Evolutionary conservation across 2,113 vertebrate species (phyloP).

Genomic region (Rana temporaria): DNA sequence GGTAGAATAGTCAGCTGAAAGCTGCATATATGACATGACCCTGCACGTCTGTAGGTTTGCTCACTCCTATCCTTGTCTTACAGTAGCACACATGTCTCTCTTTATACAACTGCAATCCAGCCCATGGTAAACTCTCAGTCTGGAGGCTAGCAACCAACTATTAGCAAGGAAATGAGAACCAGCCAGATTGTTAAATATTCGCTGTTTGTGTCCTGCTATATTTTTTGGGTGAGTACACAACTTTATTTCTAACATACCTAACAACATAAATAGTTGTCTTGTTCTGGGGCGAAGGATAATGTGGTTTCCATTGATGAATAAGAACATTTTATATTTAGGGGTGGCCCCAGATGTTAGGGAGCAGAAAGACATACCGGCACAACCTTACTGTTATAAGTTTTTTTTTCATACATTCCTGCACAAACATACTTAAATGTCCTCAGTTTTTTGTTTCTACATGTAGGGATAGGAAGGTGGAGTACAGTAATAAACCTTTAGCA

Average conservation of each 20-base stretch:
- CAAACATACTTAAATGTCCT: too few species aligned
- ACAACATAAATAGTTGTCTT: too few species aligned
- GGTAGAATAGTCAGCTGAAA: not conserved
- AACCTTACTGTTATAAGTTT: too few species aligned
- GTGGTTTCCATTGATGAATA: too few species aligned
- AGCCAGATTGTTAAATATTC: conserved; percentile 71
- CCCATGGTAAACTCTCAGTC: not conserved
- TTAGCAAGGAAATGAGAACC: conserved; percentile 51
- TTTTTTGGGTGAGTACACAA: conserved; percentile 75
- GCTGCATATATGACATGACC: conserved; percentile 30
- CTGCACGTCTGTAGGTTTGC: conserved; percentile 39
- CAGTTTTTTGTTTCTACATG: too few species aligned
- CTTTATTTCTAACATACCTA: not conserved
- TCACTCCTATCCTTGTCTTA: conserved; percentile 19
- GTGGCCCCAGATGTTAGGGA: too few species aligned
- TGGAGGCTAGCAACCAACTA: not conserved
- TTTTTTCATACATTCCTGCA: too few species aligned
- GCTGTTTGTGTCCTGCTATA: conserved; percentile 75
- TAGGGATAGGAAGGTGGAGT: too few species aligned
- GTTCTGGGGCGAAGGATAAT: too few species aligned
- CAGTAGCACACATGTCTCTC: conserved; percentile 14
- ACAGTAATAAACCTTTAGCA: too few species aligned
- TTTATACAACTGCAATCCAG: conserved; percentile 1
- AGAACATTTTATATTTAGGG: too few species aligned
- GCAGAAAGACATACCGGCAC: too few species aligned